Evolutionary conservation across 2,113 vertebrate genomes (phyloP), one percentile per base, ranked within the genome.

Genomic region (Mus spicilegus): DNA sequence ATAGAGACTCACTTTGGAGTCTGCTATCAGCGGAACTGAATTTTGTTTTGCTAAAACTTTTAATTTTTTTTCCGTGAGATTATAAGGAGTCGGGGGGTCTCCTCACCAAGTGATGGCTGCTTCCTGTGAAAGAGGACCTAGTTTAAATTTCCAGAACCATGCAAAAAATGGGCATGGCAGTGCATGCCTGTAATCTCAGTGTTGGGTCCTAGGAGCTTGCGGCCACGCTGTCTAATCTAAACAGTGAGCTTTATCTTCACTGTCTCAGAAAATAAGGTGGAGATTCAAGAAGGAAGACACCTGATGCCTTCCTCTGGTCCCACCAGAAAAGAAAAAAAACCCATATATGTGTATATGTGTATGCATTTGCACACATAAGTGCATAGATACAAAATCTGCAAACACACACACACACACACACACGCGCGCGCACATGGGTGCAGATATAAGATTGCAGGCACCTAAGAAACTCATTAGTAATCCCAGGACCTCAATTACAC

Each of bases 41-140:
- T 87, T 56, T 93, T 88, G 14, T 24, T 95, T 56, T 67, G 70
- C 77, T 82, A 16, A 94, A 80, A 90, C 24, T 90, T 75, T 20
- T 56, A 46, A 70, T 56, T 93, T 92, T n/a, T 65, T 87, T 63
- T 76, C 13, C 10, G 33, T 46, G 72, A 87, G 63, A 49, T 30
- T 39, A 19, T 67, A 49, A 46, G 42, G 82, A 9, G 30, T 19
- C 2, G 16, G 19, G 61, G 42, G 6, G 9, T 22, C 33, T 46
- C 42, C 42, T 51, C 17, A 51, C 24, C 8, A 13, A 42, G 24
- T 30, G 17, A 65, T 12, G 65, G 46, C 33, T 42, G 28, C 20
- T 87, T n/a, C 7, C 46, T 70, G 46, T 16, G 33, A 13, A 7
- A 87, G 33, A 73, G 22, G 36, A 73, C 36, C 24, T 10, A 17